Conservation (phyloP, 2,797 vertebrate species). For the Thunnus albacares region DNA sequence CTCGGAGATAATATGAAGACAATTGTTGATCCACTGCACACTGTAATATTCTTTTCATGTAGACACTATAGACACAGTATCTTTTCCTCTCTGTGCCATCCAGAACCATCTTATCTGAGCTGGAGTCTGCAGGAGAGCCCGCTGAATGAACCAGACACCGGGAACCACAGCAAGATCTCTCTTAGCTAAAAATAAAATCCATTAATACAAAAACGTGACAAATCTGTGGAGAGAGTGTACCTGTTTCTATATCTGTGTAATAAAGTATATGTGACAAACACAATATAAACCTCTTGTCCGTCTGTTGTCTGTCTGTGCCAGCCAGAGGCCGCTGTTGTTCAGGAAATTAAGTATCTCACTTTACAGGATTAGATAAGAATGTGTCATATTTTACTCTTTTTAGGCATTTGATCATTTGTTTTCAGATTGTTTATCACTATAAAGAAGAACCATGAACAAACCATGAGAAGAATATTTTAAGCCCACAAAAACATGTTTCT, state of each 20-base stretch:
- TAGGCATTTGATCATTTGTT: background rate
- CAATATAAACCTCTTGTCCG: background rate
- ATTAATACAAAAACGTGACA: background rate
- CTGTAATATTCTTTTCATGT: background rate
- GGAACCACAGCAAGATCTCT: background rate
- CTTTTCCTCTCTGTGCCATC: slow-evolving; percentile 27
- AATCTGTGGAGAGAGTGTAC: background rate
- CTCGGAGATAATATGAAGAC: background rate
- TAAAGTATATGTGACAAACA: slow-evolving; percentile 36
- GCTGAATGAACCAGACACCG: slow-evolving; percentile 49
- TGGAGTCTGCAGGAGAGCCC: slow-evolving; percentile 63
- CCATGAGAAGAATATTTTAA: background rate
- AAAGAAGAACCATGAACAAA: background rate
- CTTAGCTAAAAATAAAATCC: background rate
- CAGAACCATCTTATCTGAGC: slow-evolving; percentile 71
- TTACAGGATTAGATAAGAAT: background rate
- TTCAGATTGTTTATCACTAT: background rate
- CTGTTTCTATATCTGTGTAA: slow-evolving; percentile 38
- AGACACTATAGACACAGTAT: background rate
- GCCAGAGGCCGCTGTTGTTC: slow-evolving; percentile 30
- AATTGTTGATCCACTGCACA: background rate
- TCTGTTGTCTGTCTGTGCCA: background rate
- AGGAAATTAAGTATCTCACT: background rate
- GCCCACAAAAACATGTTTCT: background rate
- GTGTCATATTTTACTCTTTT: background rate